Evolutionary conservation across 2,888 invertebrate genomes (phyloP), one percentile per base, ranked within the genome.

Genomic region (Diarsia dahlii): DNA sequence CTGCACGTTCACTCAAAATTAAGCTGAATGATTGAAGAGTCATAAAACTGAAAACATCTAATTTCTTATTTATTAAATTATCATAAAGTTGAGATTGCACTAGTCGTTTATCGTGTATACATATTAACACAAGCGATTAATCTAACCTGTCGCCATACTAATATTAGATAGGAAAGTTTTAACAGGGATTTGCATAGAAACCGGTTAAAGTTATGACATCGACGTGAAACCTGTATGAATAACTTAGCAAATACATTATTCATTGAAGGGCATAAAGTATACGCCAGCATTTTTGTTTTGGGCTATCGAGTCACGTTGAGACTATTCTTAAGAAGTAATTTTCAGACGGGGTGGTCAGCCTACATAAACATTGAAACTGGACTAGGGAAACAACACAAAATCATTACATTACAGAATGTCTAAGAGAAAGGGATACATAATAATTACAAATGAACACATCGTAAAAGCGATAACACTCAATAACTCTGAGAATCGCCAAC

Each of bases 81-180:
- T 60, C 39, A 50, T 23, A 39, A 71, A 69, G 56, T 62, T 54
- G 48, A 45, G 28, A 64, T 71, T 66, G 50, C 48, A 60, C 23
- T 15, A 50, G 46, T 52, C 48, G 64, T 71, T 72, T 65, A 80
- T 69, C 46, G 18, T 46, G 34, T 69, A 79, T 63, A 78, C 68
- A 78, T 64, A 84, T 81, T 48, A 74, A 74, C 58, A 60, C 52
- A 46, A 52, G 46, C 63, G 48, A 70, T 84, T 74, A 71, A 84
- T 81, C 81, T 74, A 15, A 80, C 67, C 74, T 45, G 74, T 60
- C 67, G 52, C 48, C 39, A 39, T 58, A 73, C 23, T 67, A 48
- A 67, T 58, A 70, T 62, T 9, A 66, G 52, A 80, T 50, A 80
- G 67, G 85, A 81, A 81, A 84, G 74, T 81, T 81, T 71, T 64